Conservation (phyloP, 2,113 vertebrate species). For the Myotis brandtii region DNA sequence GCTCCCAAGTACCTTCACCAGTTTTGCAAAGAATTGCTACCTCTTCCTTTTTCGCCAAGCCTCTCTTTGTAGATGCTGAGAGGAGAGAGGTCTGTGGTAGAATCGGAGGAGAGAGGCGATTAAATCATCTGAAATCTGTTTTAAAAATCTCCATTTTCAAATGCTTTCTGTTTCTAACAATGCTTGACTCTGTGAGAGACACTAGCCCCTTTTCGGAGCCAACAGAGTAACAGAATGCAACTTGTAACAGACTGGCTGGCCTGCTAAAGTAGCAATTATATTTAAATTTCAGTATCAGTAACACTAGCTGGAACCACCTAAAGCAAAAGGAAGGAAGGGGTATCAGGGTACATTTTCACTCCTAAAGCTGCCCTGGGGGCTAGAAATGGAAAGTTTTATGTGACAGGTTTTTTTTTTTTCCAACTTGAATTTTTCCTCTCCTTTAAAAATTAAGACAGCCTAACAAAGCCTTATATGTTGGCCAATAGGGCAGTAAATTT, state of each 20-base stretch:
- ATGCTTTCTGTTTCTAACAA: constrained; percentile 61
- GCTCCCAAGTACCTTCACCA: not conserved
- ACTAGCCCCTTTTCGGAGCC: constrained; percentile 49
- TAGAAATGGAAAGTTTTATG: constrained; percentile 59
- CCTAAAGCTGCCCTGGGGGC: not conserved
- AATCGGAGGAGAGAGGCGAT: constrained; percentile 36
- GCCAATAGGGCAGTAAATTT: constrained; percentile 46
- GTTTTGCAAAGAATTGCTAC: not conserved
- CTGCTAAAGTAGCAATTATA: constrained; percentile 66
- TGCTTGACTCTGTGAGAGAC: constrained; percentile 64
- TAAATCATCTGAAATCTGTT: constrained; percentile 51
- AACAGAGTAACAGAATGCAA: constrained; percentile 62
- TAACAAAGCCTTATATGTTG: not conserved
- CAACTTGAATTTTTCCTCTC: constrained; percentile 55
- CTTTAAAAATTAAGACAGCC: constrained; percentile 63
- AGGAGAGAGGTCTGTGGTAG: constrained; percentile 15
- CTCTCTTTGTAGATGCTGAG: not conserved
- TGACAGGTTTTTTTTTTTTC: constrained; percentile 24
- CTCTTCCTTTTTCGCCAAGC: not conserved
- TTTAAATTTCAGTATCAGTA: constrained; percentile 77
- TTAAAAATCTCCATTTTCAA: constrained; percentile 59
- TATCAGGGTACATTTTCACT: not conserved
- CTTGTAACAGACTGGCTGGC: constrained; percentile 72
- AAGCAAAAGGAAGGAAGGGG: constrained; percentile 25
- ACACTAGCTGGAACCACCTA: constrained; percentile 19